Evolutionary conservation across 2,888 invertebrate genomes (phyloP), one percentile per base, ranked within the genome.

Genomic region (Chelonus formosanus): DNA sequence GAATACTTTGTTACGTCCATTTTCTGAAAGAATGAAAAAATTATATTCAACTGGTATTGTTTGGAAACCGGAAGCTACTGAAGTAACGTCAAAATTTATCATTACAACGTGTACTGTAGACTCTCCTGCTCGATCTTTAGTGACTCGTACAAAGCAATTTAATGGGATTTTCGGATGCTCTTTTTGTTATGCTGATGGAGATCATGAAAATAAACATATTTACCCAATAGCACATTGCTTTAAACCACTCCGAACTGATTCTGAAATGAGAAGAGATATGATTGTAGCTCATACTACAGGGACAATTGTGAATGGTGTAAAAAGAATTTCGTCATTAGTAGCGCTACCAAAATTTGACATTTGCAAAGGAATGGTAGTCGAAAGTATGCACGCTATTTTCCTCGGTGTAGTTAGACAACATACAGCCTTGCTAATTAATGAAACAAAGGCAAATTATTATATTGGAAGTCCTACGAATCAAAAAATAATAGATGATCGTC

Each of bases 101-200:
- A 57, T 57, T 4, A 8, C 47, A 3, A 47, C 62, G 3, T 52
- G 48, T 4, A 57, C 40, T 3, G 59, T 58, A 3, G 71, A 72
- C 55, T 67, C 71, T 8, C 65, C 53, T 2, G 68, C 70, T 48
- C 43, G 70, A 45, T 7, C 65, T 5, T 4, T 31, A 7, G 8
- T 69, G 1, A 20, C 69, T 3, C 10, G 57, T 0, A 72, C 68
- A 62, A 68, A 35, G 4, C 68, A 67, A n/a, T 71, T 36, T 5
- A 70, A 72, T 40, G 72, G 68, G 0, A 8, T 50, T 31, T 55
- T 59, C 64, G 67, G 70, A 1, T 72, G 70, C 31, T 63, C 63
- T 5, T 67, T 61, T 35, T 72, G 72, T 59, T 60, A 58, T n/a
- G 60, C 62, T 2, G 7, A 52, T 34, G 67, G 68, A 5, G 5